phyloP scores from a whole-genome alignment of 2,113 vertebrate genomes.

The Oncorhynchus masou region DNA sequence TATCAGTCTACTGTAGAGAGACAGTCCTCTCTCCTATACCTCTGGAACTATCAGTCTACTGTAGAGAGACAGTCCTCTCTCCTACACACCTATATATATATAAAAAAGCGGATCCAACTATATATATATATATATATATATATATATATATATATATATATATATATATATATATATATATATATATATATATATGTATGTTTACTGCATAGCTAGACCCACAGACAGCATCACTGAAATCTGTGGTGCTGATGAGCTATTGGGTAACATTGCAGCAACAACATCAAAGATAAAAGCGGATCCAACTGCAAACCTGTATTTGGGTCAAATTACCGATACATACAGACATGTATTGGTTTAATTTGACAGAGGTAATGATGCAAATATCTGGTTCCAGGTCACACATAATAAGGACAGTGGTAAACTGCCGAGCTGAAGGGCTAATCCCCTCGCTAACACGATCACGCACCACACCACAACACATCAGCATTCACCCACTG shows the following conservation, averaged over 20 bases:
- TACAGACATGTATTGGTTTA: constrained; percentile 37
- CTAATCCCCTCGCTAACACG: constrained; percentile 41
- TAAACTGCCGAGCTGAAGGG: neutral
- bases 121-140: too few relatives aligned
- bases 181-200: too few relatives aligned
- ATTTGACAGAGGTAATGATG: neutral
- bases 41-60: too few relatives aligned
- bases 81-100: neutral
- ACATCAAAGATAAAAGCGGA: constrained; percentile 33
- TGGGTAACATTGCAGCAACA: constrained; percentile 45
- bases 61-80: too few relatives aligned
- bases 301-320: constrained; percentile 45
- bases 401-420: constrained; percentile 6
- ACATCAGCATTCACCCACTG: constrained; percentile 72
- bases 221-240: too few relatives aligned
- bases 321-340: constrained; percentile 69
- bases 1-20: too few relatives aligned
- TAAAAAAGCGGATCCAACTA: too few relatives aligned
- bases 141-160: too few relatives aligned
- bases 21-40: too few relatives aligned
- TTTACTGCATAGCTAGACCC: too few relatives aligned
- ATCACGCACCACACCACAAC: constrained; percentile 56
- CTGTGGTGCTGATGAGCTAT: constrained; percentile 10
- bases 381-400: constrained; percentile 9
- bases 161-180: too few relatives aligned